Conservation (phyloP, 2,797 vertebrate genomes). For the Chloroceryle amazona region DNA sequence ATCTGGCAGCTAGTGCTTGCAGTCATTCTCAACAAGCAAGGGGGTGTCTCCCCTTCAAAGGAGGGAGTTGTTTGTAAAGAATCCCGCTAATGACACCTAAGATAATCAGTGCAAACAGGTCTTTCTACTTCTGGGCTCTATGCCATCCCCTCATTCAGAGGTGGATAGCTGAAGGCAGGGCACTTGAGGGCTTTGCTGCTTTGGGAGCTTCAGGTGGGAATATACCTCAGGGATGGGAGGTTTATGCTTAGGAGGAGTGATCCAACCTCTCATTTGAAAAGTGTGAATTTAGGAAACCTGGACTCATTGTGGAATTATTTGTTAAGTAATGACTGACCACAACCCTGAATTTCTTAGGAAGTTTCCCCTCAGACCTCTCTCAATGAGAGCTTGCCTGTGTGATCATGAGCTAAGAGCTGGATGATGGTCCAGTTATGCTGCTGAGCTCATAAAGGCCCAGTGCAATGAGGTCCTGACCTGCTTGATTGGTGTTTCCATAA, state of each 20-base stretch:
- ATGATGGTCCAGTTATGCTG: background rate
- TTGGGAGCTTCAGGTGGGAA: constrained; percentile 39
- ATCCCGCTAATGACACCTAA: constrained; percentile 42
- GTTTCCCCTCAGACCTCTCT: background rate
- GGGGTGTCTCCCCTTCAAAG: constrained; percentile 30
- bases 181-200: background rate
- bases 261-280: background rate
- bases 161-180: constrained; percentile 10
- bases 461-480: background rate
- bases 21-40: background rate
- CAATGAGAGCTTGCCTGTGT: background rate
- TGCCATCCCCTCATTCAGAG: constrained; percentile 34
- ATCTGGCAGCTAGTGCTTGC: background rate
- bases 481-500: background rate
- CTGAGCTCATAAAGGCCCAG: background rate
- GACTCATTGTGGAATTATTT: background rate
- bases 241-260: background rate
- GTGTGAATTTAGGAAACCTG: background rate
- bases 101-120: constrained; percentile 66
- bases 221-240: constrained; percentile 15
- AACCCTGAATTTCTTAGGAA: background rate
- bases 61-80: constrained; percentile 46
- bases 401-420: background rate
- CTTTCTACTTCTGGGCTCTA: constrained; percentile 65
- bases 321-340: background rate